Evolutionary conservation across 2,113 vertebrate species (phyloP).

Genomic region (Ceyx margarethae): DNA sequence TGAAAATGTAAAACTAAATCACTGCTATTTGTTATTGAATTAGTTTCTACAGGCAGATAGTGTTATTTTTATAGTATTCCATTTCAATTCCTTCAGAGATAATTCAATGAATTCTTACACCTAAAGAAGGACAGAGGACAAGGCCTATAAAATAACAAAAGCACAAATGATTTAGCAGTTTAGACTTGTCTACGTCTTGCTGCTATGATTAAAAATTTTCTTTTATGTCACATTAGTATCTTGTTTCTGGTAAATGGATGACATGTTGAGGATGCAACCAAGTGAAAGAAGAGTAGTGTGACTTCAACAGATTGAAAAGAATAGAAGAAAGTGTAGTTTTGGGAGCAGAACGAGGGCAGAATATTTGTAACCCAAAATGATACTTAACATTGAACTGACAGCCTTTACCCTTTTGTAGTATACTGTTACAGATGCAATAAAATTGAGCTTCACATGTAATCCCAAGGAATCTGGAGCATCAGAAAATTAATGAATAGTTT

Average conservation of each 20-base stretch:
- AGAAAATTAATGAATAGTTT: conserved; percentile 58
- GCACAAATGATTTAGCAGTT: background rate
- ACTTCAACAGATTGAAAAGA: background rate
- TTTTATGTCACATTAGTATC: background rate
- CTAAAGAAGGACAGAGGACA: background rate
- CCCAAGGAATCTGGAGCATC: conserved; percentile 13
- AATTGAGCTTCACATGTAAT: conserved; percentile 5
- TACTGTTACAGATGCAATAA: conserved; percentile 29
- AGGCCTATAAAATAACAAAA: background rate
- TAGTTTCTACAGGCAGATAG: background rate
- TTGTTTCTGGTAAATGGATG: background rate
- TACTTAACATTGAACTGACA: conserved; percentile 26
- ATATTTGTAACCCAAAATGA: background rate
- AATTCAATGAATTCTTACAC: background rate
- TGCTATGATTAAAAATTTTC: background rate
- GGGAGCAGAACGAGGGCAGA: background rate
- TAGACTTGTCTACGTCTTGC: background rate
- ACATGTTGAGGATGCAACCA: background rate
- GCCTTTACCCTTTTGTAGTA: background rate
- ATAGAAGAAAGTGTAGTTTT: background rate
- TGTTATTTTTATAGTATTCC: background rate
- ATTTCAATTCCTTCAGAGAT: background rate
- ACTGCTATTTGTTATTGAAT: background rate
- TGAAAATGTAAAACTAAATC: background rate
- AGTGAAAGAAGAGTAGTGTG: background rate